Percentiles rank a stretch among this genome's conserved stretches.
These are phyloP conservation scores for Drosophila prolongata DNA, from an alignment of 2,888 invertebrate genomes.

Conservation along the genomic window DNA sequence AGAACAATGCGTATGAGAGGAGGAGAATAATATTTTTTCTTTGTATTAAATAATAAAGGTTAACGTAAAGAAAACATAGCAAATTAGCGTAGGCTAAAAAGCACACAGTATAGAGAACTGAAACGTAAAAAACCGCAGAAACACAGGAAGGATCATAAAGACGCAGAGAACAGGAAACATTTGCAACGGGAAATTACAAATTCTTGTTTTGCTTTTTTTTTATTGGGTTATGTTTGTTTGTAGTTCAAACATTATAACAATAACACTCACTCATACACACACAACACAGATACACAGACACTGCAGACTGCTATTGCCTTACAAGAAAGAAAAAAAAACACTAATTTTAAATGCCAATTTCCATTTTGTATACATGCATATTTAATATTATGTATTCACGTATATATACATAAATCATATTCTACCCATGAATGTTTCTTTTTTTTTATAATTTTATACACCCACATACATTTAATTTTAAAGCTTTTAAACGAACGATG, in stretches of 20 bases:
- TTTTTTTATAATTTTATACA: constrained; percentile 23
- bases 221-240: constrained; percentile 14
- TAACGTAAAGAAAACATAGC: constrained; percentile 26
- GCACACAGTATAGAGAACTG: constrained; percentile 23
- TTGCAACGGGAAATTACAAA: constrained; percentile 37
- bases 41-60: constrained; percentile 52
- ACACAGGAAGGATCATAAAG: constrained; percentile 1
- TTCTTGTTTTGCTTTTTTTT: constrained; percentile 7
- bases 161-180: constrained; percentile 16
- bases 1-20: constrained; percentile 9
- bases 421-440: background rate
- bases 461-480: constrained; percentile 10
- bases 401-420: constrained; percentile 1
- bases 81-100: constrained; percentile 34
- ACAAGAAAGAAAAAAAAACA: constrained; percentile 15
- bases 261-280: constrained; percentile 14
- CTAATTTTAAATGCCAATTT: constrained; percentile 3
- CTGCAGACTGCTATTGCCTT: constrained; percentile 40
- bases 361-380: constrained; percentile 18
- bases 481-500: constrained; percentile 3
- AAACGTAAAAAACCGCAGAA: constrained; percentile 17
- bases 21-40: constrained; percentile 49
- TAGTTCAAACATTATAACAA: constrained; percentile 15
- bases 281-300: constrained; percentile 8
- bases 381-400: background rate